Evolutionary conservation across 2,113 vertebrate genomes (phyloP).

Genomic region (Melanostigma gelatinosum): DNA sequence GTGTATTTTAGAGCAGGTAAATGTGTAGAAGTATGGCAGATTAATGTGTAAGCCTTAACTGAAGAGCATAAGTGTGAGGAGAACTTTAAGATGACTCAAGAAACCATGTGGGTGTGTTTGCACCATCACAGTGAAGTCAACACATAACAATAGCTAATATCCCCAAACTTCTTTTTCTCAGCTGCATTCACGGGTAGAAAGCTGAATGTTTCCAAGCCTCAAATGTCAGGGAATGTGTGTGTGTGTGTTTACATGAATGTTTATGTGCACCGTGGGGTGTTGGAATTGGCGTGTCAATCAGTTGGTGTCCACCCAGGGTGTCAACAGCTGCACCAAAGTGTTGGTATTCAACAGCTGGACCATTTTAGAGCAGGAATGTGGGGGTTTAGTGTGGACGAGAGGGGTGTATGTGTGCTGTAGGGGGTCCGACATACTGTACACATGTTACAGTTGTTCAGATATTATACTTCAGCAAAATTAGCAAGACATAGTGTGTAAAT

Average conservation of each 20-base stretch:
- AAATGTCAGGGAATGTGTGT: constrained; percentile 2
- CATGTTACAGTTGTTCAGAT: neutral
- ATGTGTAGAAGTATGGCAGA: neutral
- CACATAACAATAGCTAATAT: no score
- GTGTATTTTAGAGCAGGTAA: neutral
- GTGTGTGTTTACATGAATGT: constrained; percentile 3
- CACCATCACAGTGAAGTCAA: constrained; percentile 3
- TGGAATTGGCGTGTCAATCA: constrained; percentile 48
- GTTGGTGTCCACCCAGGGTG: constrained; percentile 27
- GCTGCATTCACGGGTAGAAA: constrained; percentile 9
- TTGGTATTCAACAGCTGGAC: constrained; percentile 58
- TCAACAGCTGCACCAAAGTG: constrained; percentile 62
- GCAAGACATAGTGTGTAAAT: neutral
- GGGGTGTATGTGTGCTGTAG: neutral
- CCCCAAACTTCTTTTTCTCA: neutral
- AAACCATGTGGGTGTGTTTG: constrained; percentile 8
- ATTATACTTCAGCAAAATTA: neutral
- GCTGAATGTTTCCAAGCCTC: neutral
- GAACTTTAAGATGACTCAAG: constrained; percentile 1
- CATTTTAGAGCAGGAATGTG: neutral
- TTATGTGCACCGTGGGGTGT: constrained; percentile 18
- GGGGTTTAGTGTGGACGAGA: neutral
- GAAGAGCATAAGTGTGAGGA: neutral
- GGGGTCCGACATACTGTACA: neutral
- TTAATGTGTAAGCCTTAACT: neutral